Conservation (phyloP, 2,113 vertebrate genomes). For the Gadus chalcogrammus region DNA sequence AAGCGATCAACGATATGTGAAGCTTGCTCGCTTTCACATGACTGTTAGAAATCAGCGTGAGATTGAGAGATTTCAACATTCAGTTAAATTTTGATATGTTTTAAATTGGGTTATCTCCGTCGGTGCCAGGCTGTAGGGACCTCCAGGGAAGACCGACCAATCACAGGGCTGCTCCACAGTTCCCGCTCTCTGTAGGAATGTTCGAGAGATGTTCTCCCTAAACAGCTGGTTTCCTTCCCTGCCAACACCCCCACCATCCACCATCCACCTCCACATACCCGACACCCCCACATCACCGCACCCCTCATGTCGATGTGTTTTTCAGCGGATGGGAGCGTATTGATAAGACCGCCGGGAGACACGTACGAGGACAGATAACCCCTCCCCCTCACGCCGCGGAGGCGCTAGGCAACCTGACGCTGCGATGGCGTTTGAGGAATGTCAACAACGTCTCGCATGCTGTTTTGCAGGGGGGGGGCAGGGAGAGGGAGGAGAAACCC, state of each 20-base stretch:
- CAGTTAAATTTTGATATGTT: too few relatives aligned
- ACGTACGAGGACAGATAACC: conserved; percentile 22
- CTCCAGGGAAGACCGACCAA: too few relatives aligned
- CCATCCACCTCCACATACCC: not conserved
- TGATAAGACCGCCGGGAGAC: conserved; percentile 17
- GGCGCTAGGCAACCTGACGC: not conserved
- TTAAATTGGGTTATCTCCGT: too few relatives aligned
- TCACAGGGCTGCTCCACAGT: too few relatives aligned
- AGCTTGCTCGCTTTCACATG: too few relatives aligned
- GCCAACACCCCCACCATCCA: not conserved
- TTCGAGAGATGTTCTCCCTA: not conserved
- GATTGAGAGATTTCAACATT: too few relatives aligned
- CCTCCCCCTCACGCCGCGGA: not conserved
- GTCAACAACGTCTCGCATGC: conserved; percentile 25
- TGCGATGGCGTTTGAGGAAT: not conserved
- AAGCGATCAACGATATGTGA: too few relatives aligned
- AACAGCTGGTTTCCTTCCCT: not conserved
- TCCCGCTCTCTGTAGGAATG: too few relatives aligned
- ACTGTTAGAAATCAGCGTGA: too few relatives aligned
- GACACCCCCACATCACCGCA: not conserved
- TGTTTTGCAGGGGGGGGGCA: too few relatives aligned
- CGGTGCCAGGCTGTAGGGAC: too few relatives aligned
- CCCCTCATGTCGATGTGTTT: conserved; percentile 3
- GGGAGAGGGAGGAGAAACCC: too few relatives aligned
- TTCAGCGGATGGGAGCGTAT: conserved; percentile 15